Conservation (phyloP, 2,888 invertebrate species). For the Apomyelois bistriatella region DNA sequence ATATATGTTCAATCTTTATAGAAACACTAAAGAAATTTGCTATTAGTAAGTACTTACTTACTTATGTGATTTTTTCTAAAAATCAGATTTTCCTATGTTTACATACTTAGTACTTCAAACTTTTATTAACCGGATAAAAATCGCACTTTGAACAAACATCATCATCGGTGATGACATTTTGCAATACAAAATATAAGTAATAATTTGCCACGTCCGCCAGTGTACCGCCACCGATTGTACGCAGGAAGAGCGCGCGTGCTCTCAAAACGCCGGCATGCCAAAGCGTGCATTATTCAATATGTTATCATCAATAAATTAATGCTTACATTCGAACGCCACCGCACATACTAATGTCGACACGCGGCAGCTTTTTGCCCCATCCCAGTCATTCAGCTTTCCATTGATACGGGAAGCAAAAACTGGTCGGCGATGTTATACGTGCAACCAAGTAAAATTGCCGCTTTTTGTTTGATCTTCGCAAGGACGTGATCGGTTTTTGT, state of each 20-base stretch:
- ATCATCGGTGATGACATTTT: neutral
- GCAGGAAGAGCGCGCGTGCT: slow-evolving; percentile 69
- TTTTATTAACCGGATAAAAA: too few relatives aligned
- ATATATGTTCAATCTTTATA: too few relatives aligned
- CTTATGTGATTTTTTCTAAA: too few relatives aligned
- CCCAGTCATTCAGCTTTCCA: slow-evolving; percentile 68
- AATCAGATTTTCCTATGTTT: too few relatives aligned
- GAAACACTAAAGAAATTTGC: too few relatives aligned
- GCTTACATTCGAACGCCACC: slow-evolving; percentile 65
- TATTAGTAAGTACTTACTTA: too few relatives aligned
- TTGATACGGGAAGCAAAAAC: slow-evolving; percentile 69
- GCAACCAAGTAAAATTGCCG: slow-evolving; percentile 53
- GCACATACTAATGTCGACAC: slow-evolving; percentile 76
- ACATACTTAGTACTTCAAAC: too few relatives aligned
- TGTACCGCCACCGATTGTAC: slow-evolving; percentile 15
- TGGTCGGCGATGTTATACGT: slow-evolving; percentile 45
- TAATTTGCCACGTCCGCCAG: slow-evolving; percentile 13
- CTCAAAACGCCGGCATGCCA: slow-evolving; percentile 33
- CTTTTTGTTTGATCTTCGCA: slow-evolving; percentile 51
- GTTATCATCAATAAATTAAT: slow-evolving; percentile 76
- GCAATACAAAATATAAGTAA: slow-evolving; percentile 12
- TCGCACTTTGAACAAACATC: too few relatives aligned
- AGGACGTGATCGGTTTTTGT: slow-evolving; percentile 67
- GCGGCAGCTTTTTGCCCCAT: slow-evolving; percentile 64
- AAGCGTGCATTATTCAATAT: slow-evolving; percentile 67